These are phyloP conservation scores for Isotomurus palustris DNA, from an alignment of 2,888 invertebrate genomes.

Conservation along the genomic window DNA sequence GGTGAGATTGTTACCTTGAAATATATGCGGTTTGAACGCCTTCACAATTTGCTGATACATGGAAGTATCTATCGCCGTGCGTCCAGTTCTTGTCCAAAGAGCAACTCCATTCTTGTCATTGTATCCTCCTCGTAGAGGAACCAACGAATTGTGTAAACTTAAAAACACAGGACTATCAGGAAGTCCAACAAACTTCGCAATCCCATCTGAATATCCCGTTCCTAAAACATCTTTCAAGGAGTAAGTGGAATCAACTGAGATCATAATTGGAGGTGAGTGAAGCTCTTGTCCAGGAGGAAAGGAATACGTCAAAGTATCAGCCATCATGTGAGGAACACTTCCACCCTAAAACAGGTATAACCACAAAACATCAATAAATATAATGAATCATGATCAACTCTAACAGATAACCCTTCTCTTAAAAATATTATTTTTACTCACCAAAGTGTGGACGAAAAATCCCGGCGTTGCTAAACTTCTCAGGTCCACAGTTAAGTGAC, in stretches of 20 bases:
- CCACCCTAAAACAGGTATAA: constrained; percentile 60
- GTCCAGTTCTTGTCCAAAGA: constrained; percentile 74
- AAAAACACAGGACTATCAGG: constrained; percentile 54
- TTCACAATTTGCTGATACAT: constrained; percentile 20
- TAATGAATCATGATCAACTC: no score
- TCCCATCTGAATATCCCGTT: constrained; percentile 60
- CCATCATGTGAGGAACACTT: constrained; percentile 74
- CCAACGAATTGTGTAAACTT: constrained; percentile 67
- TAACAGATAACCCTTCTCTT: no score
- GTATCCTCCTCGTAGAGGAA: constrained; percentile 62
- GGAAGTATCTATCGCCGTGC: constrained; percentile 61
- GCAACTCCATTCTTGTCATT: constrained; percentile 68
- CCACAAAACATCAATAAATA: neutral
- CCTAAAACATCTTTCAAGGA: constrained; percentile 63
- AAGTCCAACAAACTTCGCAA: constrained; percentile 67
- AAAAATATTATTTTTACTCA: no score
- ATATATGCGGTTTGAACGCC: constrained; percentile 23
- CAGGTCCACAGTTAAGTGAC: neutral
- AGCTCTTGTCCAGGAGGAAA: constrained; percentile 48
- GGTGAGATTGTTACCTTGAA: constrained; percentile 18
- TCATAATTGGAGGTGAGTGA: constrained; percentile 60
- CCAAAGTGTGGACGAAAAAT: constrained; percentile 39
- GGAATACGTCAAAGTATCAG: constrained; percentile 63
- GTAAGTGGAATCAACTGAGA: constrained; percentile 66
- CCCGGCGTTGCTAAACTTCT: constrained; percentile 29